Conservation (phyloP, 2,888 invertebrate genomes). For the Itoplectis maculator region DNA sequence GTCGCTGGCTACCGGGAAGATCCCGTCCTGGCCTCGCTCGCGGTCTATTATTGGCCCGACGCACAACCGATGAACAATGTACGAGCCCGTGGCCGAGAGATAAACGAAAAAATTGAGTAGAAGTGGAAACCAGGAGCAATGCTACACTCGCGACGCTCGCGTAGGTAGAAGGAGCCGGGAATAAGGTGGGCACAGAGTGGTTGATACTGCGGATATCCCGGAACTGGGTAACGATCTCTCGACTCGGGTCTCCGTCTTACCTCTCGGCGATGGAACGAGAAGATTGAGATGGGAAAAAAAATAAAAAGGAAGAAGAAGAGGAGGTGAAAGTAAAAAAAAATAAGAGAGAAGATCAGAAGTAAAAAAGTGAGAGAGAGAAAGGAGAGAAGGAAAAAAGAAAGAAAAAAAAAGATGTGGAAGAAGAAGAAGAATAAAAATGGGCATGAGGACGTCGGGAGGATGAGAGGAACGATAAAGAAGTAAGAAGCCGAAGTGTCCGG, state of each 20-base stretch:
- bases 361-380: conserved; percentile 17
- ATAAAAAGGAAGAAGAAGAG: neutral
- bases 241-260: conserved; percentile 22
- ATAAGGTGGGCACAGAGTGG: conserved; percentile 45
- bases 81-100: conserved; percentile 37
- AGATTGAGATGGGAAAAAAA: conserved; percentile 21
- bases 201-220: conserved; percentile 39
- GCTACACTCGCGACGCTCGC: too few relatives aligned
- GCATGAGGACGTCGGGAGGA: conserved; percentile 32
- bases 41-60: conserved; percentile 41
- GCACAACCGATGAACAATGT: conserved; percentile 47
- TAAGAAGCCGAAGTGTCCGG: conserved; percentile 22
- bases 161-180: too few relatives aligned
- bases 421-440: conserved; percentile 5
- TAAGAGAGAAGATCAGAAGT: neutral
- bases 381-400: conserved; percentile 15
- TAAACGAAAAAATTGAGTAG: conserved; percentile 39
- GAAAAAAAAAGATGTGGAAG: conserved; percentile 3
- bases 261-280: conserved; percentile 36
- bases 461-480: conserved; percentile 42
- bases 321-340: conserved; percentile 14
- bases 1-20: neutral
- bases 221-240: conserved; percentile 63
- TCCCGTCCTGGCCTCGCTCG: neutral
- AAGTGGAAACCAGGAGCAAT: neutral